Evolutionary conservation across 2,113 vertebrate genomes (phyloP), one percentile per base, ranked within the genome.

Genomic region (Ceratotherium simum): DNA sequence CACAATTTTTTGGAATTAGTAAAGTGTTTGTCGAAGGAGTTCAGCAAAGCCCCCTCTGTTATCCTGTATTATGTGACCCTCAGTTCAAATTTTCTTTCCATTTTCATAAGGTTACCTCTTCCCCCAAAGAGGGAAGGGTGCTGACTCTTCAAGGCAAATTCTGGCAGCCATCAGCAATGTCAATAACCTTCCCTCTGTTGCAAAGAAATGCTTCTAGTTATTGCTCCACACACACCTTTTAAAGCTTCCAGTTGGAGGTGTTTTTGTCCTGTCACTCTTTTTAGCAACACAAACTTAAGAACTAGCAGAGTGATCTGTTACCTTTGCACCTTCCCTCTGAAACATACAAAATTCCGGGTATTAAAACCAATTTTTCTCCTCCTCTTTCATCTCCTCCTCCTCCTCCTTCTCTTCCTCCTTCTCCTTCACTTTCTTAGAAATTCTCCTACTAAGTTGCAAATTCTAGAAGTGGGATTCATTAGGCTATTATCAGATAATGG

Each of bases 401-500:
- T 79, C 82, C 69, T 69, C 58, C 73, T 56, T 70, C 58, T 87
- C 48, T 25, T 75, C 42, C 64, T 87, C 54, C 39, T 80, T 46
- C 73, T 87, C 6, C 27, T 60, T 20, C 46, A 60, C 79, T 65
- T 62, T 91, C 54, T 91, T 85, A 81, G 73, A 93, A 95, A 83
- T 8, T 92, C 67, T 95, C n/a, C 67, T 83, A 96, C 83, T 95
- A 97, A 96, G 69, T 90, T 97, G 88, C 93, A 94, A 96, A 98
- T 97, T 93, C 42, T 87, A 70, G 20, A 75, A 87, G 80, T 96
- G 42, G 70, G 81, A 94, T 84, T 94, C 91, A 90, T 94, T 97
- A 92, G 90, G 75, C 58, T 97, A 84, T 94, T 84, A 90, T 76
- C 54, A 78, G 91, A 92, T 81, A 92, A 89, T 95, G 78, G 27